phyloP scores from a whole-genome alignment of 2,113 vertebrate species.

The Copsychus sechellarum region DNA sequence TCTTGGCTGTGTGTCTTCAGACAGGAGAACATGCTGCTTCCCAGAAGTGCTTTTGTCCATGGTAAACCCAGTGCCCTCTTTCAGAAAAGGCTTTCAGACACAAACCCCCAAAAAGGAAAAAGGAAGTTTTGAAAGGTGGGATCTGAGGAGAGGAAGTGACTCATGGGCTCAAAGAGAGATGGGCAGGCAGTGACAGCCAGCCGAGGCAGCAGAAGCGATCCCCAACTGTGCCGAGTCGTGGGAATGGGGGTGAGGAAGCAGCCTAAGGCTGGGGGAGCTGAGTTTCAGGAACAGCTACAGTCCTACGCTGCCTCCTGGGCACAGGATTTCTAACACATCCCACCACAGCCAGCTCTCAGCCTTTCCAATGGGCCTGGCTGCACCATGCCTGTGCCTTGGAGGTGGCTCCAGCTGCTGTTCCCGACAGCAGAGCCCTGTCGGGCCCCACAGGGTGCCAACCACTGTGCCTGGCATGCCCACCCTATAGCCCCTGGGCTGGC shows the following conservation, averaged over 20 bases:
- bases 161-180: slow-evolving; percentile 53
- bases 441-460: fast-evolving
- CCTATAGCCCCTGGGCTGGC: background rate
- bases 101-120: slow-evolving; percentile 7
- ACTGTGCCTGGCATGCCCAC: background rate
- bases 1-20: background rate
- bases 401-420: background rate
- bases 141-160: slow-evolving; percentile 52
- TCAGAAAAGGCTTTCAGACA: background rate
- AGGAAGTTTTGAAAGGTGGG: slow-evolving; percentile 69
- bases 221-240: slow-evolving; percentile 50
- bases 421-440: fast-evolving
- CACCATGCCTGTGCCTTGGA: background rate
- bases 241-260: slow-evolving; percentile 47
- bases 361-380: fast-evolving
- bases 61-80: background rate
- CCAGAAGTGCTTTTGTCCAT: background rate
- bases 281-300: background rate
- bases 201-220: background rate
- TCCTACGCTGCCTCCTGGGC: background rate
- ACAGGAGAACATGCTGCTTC: background rate
- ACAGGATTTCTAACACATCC: background rate
- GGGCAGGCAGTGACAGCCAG: background rate
- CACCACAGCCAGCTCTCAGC: background rate
- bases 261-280: background rate